Evolutionary conservation across 2,797 vertebrate genomes (phyloP), one percentile per base, ranked within the genome.

Genomic region (Peromyscus aztecus): DNA sequence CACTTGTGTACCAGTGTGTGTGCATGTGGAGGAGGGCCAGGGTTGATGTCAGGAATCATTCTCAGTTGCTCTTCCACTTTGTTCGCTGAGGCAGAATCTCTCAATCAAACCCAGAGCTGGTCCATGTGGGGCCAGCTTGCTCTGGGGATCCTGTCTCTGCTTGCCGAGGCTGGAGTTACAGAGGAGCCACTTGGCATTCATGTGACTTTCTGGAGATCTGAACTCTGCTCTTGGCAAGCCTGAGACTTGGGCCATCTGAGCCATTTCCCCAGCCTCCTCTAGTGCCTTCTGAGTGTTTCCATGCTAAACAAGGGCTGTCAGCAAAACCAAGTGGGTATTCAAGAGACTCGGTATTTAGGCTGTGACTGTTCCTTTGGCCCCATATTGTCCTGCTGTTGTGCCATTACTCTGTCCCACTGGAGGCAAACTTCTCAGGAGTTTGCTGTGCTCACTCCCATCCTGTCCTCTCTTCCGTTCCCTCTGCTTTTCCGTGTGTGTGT

Each of bases 241-340:
- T 59, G 80, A 82, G 80, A 61, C 57, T 52, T 61, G 23, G 46
- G 61, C 23, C 46, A 57, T 71, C 65, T 73, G 31, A 13, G 31
- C 21, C 83, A 63, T 76, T 49, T 94, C 92, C 83, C 43, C 6
- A n/a, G 43, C 3, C 29, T 10, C 21, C 43, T 67, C 63, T 67
- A 23, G 40, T 89, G 73, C 19, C 88, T 92, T 91, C 43, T 87
- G 63, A 61, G 21, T 77, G 40, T 86, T 89, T 90, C 8, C 21
- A 77, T 67, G 63, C 82, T 86, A 78, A 94, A 55, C 77, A 95
- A 83, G 37, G 40, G 6, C 57, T 93, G 37, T 73, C 27, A 19
- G 21, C 49, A 37, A 94, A 94, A 86, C 84, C 88, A 92, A 94
- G 29, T 49, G 77, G 75, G 16, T 57, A 81, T 88, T 94, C 52